Percentiles rank a stretch among this genome's conserved stretches.
Conservation (phyloP, 2,888 invertebrate species). For the Leptothorax acervorum region DNA sequence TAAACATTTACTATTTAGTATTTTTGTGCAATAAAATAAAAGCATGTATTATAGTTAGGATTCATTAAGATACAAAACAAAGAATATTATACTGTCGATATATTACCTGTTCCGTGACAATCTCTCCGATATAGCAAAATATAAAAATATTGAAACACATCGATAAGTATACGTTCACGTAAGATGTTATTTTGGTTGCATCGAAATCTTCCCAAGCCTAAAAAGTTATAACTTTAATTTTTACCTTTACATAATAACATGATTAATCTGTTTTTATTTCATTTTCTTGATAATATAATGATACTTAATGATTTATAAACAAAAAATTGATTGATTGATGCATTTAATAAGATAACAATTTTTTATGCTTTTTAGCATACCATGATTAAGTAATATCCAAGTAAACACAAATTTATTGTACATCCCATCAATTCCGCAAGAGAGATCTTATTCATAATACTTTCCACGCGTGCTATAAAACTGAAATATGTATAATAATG, state of each 20-base stretch:
- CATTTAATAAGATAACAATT: background rate
- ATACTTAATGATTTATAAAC: background rate
- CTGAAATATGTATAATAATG: conserved; percentile 57
- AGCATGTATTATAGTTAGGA: background rate
- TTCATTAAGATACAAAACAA: background rate
- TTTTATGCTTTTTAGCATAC: background rate
- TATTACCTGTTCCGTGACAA: conserved; percentile 64
- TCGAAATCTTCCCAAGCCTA: conserved; percentile 64
- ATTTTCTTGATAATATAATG: background rate
- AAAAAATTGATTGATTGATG: background rate
- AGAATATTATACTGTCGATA: conserved; percentile 58
- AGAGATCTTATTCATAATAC: conserved; percentile 74
- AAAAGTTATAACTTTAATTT: background rate
- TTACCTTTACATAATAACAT: background rate
- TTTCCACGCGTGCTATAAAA: conserved; percentile 72
- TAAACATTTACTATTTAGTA: background rate
- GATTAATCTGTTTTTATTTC: background rate
- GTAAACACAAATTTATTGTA: conserved; percentile 78
- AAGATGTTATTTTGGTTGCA: conserved; percentile 53
- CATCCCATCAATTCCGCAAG: conserved; percentile 79
- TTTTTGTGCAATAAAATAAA: conserved; percentile 36
- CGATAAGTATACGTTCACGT: conserved; percentile 61
- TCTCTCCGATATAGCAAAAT: conserved; percentile 72
- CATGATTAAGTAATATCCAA: conserved; percentile 79
- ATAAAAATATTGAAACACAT: conserved; percentile 71